Evolutionary conservation across 2,113 vertebrate species (phyloP).

Genomic region (Clupea harengus): DNA sequence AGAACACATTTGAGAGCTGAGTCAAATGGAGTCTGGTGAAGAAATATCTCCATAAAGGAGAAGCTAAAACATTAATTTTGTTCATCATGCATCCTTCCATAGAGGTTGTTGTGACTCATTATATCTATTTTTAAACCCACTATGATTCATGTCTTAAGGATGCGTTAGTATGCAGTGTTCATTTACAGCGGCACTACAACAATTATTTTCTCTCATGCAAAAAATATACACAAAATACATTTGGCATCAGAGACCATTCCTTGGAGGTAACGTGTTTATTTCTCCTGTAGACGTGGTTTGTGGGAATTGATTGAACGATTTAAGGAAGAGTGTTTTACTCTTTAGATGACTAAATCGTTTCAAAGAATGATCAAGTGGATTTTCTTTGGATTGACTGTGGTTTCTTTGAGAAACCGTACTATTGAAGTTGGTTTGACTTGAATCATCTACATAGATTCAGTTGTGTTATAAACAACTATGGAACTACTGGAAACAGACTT

Average conservation of each 20-base stretch:
- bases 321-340: slow-evolving; percentile 11
- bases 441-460: slow-evolving; percentile 5
- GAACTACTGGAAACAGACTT: neutral
- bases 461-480: slow-evolving; percentile 18
- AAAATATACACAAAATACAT: neutral
- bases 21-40: neutral
- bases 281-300: neutral
- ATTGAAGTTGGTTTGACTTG: slow-evolving; percentile 14
- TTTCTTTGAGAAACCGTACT: slow-evolving; percentile 12
- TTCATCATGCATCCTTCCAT: neutral
- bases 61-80: neutral
- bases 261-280: neutral
- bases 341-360: neutral
- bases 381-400: neutral
- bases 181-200: neutral
- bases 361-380: neutral
- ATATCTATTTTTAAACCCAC: neutral
- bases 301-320: neutral
- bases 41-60: neutral
- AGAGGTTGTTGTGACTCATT: neutral
- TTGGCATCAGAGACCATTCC: neutral
- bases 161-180: neutral
- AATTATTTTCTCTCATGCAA: neutral
- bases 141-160: neutral
- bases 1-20: neutral